Conservation (phyloP, 92 coral and sea anemone genomes). For the Heteractis magnifica region DNA sequence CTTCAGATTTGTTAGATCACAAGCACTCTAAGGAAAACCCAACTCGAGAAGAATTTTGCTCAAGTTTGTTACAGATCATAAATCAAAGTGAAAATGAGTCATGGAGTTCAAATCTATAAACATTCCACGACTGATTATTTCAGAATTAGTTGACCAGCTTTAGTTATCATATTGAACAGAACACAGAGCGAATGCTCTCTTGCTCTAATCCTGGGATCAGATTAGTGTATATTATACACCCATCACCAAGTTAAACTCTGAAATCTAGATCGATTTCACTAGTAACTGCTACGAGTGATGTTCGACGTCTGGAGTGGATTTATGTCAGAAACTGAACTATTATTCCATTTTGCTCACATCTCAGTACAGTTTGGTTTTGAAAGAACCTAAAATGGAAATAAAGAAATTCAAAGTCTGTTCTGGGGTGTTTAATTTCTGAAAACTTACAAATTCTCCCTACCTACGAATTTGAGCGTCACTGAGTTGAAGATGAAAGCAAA, state of each 20-base stretch:
- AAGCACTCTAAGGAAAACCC: neutral
- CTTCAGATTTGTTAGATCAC: no score
- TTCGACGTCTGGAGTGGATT: neutral
- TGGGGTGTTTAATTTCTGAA: neutral
- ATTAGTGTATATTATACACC: conserved; percentile 25
- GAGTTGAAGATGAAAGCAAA: no score
- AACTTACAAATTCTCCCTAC: neutral
- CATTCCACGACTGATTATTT: conserved; percentile 19
- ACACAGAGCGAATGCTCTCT: conserved; percentile 15
- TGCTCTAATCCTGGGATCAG: conserved; percentile 19
- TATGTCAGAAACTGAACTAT: no score
- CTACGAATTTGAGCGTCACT: no score
- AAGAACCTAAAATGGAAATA: neutral
- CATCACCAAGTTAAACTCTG: conserved; percentile 1
- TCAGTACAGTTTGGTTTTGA: neutral
- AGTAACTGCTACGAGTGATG: neutral
- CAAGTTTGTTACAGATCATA: neutral
- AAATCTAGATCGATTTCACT: conserved; percentile 10
- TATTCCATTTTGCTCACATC: neutral
- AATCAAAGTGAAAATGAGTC: neutral
- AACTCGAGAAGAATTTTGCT: neutral
- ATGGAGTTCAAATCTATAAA: conserved; percentile 32
- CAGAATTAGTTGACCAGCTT: conserved; percentile 11
- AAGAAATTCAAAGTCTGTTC: no score
- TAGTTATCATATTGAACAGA: conserved; percentile 16